A percentile compares a stretch with the other conserved stretches of the same genome.
Evolutionary conservation across 2,113 vertebrate species (phyloP).

Genomic region (Grammomys surdaster): DNA sequence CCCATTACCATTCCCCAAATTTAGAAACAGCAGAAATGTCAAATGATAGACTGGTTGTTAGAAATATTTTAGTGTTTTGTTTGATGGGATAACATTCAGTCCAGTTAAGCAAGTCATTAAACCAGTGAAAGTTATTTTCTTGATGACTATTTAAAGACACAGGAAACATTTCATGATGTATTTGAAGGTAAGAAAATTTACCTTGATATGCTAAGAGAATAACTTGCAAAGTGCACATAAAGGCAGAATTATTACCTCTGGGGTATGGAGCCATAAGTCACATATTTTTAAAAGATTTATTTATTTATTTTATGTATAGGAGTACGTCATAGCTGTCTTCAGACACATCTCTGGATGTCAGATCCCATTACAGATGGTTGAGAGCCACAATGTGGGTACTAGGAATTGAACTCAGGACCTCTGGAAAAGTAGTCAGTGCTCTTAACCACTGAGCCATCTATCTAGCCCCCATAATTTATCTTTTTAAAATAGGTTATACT

Average conservation of each 20-base stretch:
- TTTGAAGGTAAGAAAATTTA: constrained; percentile 9
- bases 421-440: no score
- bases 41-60: background rate
- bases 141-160: constrained; percentile 10
- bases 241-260: background rate
- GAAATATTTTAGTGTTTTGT: background rate
- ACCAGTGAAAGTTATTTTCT: background rate
- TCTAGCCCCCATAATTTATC: no score
- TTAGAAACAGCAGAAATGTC: background rate
- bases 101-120: background rate
- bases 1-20: background rate
- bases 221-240: background rate
- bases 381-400: no score
- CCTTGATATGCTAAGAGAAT: background rate
- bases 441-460: no score
- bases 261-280: background rate
- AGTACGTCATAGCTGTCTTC: no score
- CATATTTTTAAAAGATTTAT: no score
- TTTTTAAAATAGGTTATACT: background rate
- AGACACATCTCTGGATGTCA: no score
- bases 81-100: background rate
- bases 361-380: no score
- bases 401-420: no score
- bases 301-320: no score
- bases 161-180: background rate